These are phyloP conservation scores for Palaemon carinicauda DNA, from an alignment of 1,140 invertebrate genomes.

Conservation along the genomic window DNA sequence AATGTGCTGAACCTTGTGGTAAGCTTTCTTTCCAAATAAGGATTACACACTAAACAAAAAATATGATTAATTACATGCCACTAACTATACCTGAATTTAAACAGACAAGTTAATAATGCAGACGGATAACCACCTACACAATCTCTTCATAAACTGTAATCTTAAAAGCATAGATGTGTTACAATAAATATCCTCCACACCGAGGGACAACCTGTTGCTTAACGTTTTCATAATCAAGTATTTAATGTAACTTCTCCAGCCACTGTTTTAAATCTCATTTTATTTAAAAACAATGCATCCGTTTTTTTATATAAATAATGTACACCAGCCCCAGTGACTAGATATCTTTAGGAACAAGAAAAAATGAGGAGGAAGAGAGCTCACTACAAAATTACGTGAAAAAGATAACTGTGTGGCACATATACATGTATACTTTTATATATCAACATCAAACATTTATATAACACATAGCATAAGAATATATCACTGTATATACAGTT, in stretches of 20 bases:
- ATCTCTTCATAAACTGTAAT: too few species aligned
- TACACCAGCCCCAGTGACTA: conserved; percentile 41
- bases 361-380: conserved; percentile 21
- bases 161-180: too few species aligned
- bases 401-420: conserved; percentile 37
- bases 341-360: conserved; percentile 36
- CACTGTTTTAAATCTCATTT: not conserved
- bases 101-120: too few species aligned
- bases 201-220: too few species aligned
- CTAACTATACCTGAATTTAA: too few species aligned
- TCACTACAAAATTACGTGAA: conserved; percentile 41
- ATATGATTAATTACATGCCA: too few species aligned
- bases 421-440: conserved; percentile 34
- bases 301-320: not conserved
- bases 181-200: too few species aligned
- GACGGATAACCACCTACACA: too few species aligned
- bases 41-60: too few species aligned
- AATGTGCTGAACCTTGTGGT: too few species aligned
- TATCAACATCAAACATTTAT: conserved; percentile 51
- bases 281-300: not conserved
- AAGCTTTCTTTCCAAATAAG: too few species aligned
- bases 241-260: not conserved
- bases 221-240: too few species aligned
- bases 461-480: conserved; percentile 35
- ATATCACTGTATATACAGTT: conserved; percentile 47